Percentiles rank a stretch among this genome's conserved stretches.
These are phyloP conservation scores for Tachina grossa DNA, from an alignment of 2,888 invertebrate species.

Conservation along the genomic window DNA sequence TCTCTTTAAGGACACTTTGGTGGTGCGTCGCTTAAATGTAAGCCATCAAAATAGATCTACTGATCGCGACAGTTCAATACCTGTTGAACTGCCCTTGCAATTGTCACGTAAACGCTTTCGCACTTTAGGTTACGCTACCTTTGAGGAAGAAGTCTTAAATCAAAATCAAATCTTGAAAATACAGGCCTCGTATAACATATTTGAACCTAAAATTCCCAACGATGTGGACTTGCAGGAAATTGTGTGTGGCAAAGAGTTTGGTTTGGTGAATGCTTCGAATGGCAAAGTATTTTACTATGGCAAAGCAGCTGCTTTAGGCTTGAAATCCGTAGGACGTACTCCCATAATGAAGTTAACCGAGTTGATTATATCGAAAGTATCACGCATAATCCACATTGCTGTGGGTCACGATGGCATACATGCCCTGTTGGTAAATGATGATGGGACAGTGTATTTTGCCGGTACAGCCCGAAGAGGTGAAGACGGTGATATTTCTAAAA, in stretches of 20 bases:
- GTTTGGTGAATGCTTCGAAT: slow-evolving; percentile 90
- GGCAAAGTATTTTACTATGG: slow-evolving; percentile 96
- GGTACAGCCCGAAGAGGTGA: slow-evolving; percentile 95
- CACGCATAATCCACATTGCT: slow-evolving; percentile 90
- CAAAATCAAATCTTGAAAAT: slow-evolving; percentile 83
- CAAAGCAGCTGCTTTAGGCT: slow-evolving; percentile 92
- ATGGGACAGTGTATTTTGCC: slow-evolving; percentile 93
- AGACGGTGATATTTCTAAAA: slow-evolving; percentile 93
- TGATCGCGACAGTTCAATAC: slow-evolving; percentile 77
- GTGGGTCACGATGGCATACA: slow-evolving; percentile 97
- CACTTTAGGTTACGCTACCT: slow-evolving; percentile 88
- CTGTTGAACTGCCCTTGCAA: slow-evolving; percentile 88
- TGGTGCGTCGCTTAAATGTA: slow-evolving; percentile 87
- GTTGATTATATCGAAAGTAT: slow-evolving; percentile 87
- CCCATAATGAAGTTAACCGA: slow-evolving; percentile 83
- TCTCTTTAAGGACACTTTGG: slow-evolving; percentile 88
- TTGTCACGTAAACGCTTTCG: slow-evolving; percentile 91
- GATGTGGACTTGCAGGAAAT: slow-evolving; percentile 92
- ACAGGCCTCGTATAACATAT: slow-evolving; percentile 84
- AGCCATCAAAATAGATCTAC: slow-evolving; percentile 80
- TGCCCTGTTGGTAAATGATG: slow-evolving; percentile 94
- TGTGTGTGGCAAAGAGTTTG: slow-evolving; percentile 95
- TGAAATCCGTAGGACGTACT: slow-evolving; percentile 85
- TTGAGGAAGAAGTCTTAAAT: slow-evolving; percentile 86
- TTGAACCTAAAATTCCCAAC: slow-evolving; percentile 85